phyloP scores from a whole-genome alignment of 2,888 invertebrate genomes.

The Octonoba sinensis region DNA sequence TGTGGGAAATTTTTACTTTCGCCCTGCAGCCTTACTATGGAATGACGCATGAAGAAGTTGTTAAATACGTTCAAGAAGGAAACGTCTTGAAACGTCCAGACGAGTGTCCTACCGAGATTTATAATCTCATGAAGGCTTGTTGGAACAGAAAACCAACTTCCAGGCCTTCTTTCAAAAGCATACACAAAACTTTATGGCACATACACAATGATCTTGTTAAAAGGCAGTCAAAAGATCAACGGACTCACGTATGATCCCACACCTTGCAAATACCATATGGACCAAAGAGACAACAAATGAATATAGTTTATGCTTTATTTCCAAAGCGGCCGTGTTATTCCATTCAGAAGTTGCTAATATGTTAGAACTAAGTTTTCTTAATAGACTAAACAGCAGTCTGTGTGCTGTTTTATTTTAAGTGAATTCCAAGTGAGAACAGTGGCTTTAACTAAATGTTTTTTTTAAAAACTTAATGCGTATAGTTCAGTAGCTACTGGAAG shows the following conservation, averaged over 20 bases:
- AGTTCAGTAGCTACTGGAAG: no score
- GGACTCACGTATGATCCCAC: constrained; percentile 55
- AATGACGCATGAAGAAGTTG: constrained; percentile 97
- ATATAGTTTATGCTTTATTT: constrained; percentile 27
- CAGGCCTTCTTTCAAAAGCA: constrained; percentile 82
- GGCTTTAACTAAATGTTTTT: constrained; percentile 18
- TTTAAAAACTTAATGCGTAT: no score
- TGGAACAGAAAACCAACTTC: constrained; percentile 90
- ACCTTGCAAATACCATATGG: constrained; percentile 15
- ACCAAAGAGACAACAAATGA: constrained; percentile 48
- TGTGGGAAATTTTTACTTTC: constrained; percentile 98
- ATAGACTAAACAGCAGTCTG: no score
- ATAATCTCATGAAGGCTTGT: constrained; percentile 92
- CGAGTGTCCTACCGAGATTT: constrained; percentile 86
- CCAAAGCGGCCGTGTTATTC: no score
- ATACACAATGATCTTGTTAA: constrained; percentile 69
- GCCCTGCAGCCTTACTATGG: constrained; percentile 97
- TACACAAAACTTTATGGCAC: constrained; percentile 69
- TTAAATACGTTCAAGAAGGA: constrained; percentile 90
- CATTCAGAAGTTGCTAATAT: no score
- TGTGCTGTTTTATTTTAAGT: no score
- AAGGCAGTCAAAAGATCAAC: constrained; percentile 58
- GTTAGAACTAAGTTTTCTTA: no score
- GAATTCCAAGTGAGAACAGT: constrained; percentile 35
- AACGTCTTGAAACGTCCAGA: constrained; percentile 91